A percentile compares a stretch with the other conserved stretches of the same genome.
phyloP scores from a whole-genome alignment of 1,140 invertebrate genomes.

The Sitophilus oryzae region DNA sequence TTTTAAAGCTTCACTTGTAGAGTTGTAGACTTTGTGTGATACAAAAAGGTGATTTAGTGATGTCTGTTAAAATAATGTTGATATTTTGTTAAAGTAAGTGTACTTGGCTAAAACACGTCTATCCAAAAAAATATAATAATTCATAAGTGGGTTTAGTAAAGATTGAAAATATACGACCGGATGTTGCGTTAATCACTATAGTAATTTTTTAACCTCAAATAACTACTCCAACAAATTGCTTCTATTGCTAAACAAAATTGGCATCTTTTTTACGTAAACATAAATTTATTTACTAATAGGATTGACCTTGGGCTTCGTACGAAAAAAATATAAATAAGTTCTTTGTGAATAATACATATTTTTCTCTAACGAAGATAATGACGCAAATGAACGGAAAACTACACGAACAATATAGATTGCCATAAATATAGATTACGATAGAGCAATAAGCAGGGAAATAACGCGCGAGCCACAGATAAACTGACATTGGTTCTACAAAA shows the following conservation, averaged over 20 bases:
- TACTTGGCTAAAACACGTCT: too few species aligned
- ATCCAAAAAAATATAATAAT: too few species aligned
- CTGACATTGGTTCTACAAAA: conserved; percentile 25
- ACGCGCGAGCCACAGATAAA: conserved; percentile 12
- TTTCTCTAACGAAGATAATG: not conserved
- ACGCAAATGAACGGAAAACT: conserved; percentile 2
- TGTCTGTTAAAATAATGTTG: too few species aligned
- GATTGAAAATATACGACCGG: too few species aligned
- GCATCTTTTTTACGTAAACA: not conserved
- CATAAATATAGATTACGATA: not conserved
- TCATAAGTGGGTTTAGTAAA: too few species aligned
- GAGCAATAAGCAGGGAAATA: conserved; percentile 8
- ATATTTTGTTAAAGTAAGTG: too few species aligned
- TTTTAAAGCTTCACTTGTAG: too few species aligned
- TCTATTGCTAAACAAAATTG: not conserved
- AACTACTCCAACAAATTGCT: not conserved
- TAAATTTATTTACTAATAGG: conserved; percentile 5
- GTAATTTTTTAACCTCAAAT: too few species aligned
- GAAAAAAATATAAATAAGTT: not conserved
- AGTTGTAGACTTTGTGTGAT: too few species aligned
- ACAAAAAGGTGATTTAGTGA: too few species aligned
- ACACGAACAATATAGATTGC: not conserved
- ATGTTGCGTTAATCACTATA: too few species aligned
- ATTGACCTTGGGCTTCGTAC: not conserved
- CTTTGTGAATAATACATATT: not conserved